phyloP scores from a whole-genome alignment of 2,113 vertebrate genomes.

The Aphyosemion australe region DNA sequence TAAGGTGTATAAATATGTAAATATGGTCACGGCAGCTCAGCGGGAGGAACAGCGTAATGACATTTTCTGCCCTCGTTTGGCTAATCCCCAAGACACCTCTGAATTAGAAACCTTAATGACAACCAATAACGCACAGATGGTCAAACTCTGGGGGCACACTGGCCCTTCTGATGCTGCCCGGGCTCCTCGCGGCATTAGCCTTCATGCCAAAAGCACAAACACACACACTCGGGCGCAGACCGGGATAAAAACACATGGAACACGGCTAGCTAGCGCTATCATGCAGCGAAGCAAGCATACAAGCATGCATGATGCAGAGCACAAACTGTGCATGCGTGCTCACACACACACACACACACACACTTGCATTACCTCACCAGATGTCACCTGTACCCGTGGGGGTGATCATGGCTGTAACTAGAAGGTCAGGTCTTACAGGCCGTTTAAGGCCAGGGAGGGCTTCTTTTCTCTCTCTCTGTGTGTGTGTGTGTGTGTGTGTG shows the following conservation, averaged over 20 bases:
- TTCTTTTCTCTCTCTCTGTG: conserved; percentile 36
- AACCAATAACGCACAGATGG: conserved; percentile 83
- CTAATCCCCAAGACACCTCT: conserved; percentile 80
- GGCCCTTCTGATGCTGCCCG: conserved; percentile 73
- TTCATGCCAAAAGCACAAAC: conserved; percentile 62
- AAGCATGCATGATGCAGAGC: conserved; percentile 31
- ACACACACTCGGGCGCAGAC: conserved; percentile 2
- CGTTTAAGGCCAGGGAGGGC: conserved; percentile 56
- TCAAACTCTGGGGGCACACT: conserved; percentile 77
- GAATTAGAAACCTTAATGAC: conserved; percentile 86
- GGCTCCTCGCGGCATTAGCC: conserved; percentile 65
- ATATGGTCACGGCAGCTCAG: conserved; percentile 77
- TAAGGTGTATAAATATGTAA: conserved; percentile 84
- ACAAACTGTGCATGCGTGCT: no score
- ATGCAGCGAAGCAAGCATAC: conserved; percentile 29
- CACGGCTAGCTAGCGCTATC: conserved; percentile 2
- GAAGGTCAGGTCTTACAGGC: conserved; percentile 78
- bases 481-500: conserved; percentile 9
- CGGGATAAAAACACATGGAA: conserved; percentile 42
- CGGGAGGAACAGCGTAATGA: conserved; percentile 73
- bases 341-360: conserved; percentile 12
- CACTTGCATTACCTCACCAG: conserved; percentile 66
- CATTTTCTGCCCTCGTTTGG: conserved; percentile 81
- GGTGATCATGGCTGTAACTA: conserved; percentile 71
- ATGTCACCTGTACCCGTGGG: conserved; percentile 73